These are phyloP conservation scores for Drosophila pachea DNA, from an alignment of 1,140 invertebrate genomes.

Conservation along the genomic window DNA sequence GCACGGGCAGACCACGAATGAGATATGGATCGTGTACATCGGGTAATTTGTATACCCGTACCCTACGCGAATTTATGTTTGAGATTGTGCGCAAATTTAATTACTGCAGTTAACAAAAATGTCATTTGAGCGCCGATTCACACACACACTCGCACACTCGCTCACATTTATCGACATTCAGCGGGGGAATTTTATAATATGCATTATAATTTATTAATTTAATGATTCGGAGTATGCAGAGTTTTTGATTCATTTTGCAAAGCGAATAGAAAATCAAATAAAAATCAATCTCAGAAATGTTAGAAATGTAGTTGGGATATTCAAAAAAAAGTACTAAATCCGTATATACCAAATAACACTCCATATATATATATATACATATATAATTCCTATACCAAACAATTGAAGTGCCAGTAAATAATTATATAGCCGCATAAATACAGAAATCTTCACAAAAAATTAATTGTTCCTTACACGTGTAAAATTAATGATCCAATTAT, in stretches of 20 bases:
- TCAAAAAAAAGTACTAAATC: too few relatives aligned
- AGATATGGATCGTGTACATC: slow-evolving; percentile 7
- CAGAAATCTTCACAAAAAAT: too few relatives aligned
- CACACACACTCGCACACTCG: background rate
- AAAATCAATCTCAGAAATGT: too few relatives aligned
- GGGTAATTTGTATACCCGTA: slow-evolving; percentile 17
- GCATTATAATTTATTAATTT: slow-evolving; percentile 26
- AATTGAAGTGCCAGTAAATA: too few relatives aligned
- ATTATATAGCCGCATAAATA: too few relatives aligned
- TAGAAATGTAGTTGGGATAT: too few relatives aligned
- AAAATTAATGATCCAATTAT: too few relatives aligned
- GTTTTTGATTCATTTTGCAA: background rate
- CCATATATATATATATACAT: too few relatives aligned
- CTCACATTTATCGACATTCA: slow-evolving; percentile 14
- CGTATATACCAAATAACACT: too few relatives aligned
- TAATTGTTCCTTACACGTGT: too few relatives aligned
- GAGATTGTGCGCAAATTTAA: slow-evolving; percentile 61
- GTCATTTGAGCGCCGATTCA: slow-evolving; percentile 39
- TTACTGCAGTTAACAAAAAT: slow-evolving; percentile 65
- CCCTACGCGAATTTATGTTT: slow-evolving; percentile 18
- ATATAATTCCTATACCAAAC: too few relatives aligned
- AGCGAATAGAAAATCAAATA: background rate
- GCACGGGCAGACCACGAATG: background rate
- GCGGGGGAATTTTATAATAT: slow-evolving; percentile 16
- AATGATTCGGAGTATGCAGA: background rate